Percentiles rank a stretch among this genome's conserved stretches.
These are phyloP conservation scores for Pseudorhombus dupliciocellatus DNA, from an alignment of 2,113 vertebrate genomes.

Conservation along the genomic window DNA sequence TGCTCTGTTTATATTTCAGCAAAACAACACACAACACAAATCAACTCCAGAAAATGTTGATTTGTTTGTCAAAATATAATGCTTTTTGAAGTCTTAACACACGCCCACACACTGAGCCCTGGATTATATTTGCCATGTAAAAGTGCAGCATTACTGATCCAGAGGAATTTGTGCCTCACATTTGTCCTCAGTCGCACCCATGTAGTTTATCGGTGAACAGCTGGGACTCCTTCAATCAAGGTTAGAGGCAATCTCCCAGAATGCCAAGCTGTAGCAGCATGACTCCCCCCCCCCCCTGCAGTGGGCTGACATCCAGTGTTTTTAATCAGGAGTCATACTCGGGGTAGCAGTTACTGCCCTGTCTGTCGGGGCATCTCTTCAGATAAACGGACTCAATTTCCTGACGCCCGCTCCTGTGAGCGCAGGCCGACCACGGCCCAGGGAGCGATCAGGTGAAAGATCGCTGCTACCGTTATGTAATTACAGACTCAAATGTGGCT, in stretches of 20 bases:
- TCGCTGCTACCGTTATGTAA: too few species aligned
- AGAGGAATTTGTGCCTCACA: slow-evolving; percentile 3
- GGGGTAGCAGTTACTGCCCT: slow-evolving; percentile 16
- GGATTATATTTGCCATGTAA: neutral
- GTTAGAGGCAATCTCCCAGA: slow-evolving; percentile 54
- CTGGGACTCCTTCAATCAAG: slow-evolving; percentile 58
- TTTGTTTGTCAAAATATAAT: too few species aligned
- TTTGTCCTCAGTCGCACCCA: neutral
- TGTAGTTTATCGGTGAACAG: slow-evolving; percentile 44
- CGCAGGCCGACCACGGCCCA: neutral
- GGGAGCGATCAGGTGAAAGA: neutral
- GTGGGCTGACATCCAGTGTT: slow-evolving; percentile 32
- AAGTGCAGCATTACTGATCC: slow-evolving; percentile 6
- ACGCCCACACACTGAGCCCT: too few species aligned
- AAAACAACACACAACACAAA: too few species aligned
- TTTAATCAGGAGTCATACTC: slow-evolving; percentile 50
- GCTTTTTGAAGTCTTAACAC: too few species aligned
- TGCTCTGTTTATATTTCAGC: too few species aligned
- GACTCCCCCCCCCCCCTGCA: neutral
- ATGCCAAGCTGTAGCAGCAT: slow-evolving; percentile 17
- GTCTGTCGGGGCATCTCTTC: slow-evolving; percentile 12
- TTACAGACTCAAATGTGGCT: too few species aligned
- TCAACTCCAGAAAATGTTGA: too few species aligned
- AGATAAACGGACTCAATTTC: slow-evolving; percentile 50
- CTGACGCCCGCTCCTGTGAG: neutral